Evolutionary conservation across 2,113 vertebrate species (phyloP).

Genomic region (Acinonyx jubatus): DNA sequence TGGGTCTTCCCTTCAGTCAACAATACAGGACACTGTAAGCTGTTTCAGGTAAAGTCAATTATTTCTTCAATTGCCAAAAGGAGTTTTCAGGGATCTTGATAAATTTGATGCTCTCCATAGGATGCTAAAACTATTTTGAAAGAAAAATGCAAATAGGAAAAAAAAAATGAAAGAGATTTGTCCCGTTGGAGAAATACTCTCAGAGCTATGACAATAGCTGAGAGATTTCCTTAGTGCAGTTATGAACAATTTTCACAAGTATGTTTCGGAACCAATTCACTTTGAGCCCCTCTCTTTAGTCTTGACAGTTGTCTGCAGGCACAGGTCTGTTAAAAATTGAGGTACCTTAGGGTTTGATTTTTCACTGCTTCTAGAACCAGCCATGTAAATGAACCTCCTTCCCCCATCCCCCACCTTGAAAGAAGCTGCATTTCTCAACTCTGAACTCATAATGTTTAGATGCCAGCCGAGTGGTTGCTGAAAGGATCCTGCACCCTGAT

Average conservation of each 20-base stretch:
- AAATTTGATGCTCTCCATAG: neutral
- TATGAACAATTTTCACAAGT: neutral
- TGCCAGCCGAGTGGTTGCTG: neutral
- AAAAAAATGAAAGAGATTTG: neutral
- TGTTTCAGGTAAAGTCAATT: neutral
- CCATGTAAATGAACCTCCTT: neutral
- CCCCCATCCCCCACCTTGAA: neutral
- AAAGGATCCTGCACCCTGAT: neutral
- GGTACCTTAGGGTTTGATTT: neutral
- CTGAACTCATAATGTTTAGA: neutral
- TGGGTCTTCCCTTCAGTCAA: neutral
- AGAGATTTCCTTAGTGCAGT: neutral
- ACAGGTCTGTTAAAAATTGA: neutral
- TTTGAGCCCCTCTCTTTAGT: neutral
- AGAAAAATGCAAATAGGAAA: neutral
- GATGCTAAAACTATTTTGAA: neutral
- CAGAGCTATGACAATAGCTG: neutral
- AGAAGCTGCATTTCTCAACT: neutral
- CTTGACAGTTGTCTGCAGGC: neutral
- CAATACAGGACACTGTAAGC: neutral
- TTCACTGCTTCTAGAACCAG: neutral
- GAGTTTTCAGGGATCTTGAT: neutral
- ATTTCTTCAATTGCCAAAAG: neutral
- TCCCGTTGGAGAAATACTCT: neutral
- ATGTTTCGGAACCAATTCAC: neutral